phyloP scores from a whole-genome alignment of 2,797 vertebrate species.

The Cuniculus paca region DNA sequence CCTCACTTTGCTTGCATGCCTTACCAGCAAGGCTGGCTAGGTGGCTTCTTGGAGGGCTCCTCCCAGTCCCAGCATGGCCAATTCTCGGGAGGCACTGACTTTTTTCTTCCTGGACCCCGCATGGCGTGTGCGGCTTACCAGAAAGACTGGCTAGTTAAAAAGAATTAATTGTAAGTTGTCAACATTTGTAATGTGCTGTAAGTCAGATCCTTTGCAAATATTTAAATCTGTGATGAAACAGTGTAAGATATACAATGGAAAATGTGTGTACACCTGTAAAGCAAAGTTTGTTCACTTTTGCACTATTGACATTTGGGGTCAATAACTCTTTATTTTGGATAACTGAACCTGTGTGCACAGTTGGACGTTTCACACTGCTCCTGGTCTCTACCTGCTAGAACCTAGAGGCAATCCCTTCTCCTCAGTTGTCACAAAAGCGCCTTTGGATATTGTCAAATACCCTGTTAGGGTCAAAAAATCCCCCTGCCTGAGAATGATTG shows the following conservation, averaged over 20 bases:
- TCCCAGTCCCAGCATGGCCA: no score
- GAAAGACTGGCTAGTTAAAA: no score
- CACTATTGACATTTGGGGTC: neutral
- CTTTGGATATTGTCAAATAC: neutral
- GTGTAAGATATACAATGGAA: neutral
- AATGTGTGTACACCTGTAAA: neutral
- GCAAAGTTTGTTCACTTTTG: neutral
- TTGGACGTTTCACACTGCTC: neutral
- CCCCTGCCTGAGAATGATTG: neutral
- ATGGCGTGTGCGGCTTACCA: no score
- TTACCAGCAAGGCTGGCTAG: no score
- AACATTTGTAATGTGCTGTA: neutral
- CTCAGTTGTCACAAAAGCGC: neutral
- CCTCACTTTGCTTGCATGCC: no score
- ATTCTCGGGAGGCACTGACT: no score
- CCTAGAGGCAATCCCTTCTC: neutral
- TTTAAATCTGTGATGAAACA: slow-evolving; percentile 2
- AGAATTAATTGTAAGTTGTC: neutral
- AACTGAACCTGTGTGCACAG: neutral
- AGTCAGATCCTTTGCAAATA: slow-evolving; percentile 3
- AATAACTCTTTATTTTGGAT: neutral
- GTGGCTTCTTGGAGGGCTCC: no score
- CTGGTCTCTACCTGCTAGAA: neutral
- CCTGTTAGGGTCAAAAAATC: neutral
- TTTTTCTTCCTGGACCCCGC: no score